Evolutionary conservation across 2,113 vertebrate species (phyloP).

Genomic region (Balaenoptera acutorostrata): DNA sequence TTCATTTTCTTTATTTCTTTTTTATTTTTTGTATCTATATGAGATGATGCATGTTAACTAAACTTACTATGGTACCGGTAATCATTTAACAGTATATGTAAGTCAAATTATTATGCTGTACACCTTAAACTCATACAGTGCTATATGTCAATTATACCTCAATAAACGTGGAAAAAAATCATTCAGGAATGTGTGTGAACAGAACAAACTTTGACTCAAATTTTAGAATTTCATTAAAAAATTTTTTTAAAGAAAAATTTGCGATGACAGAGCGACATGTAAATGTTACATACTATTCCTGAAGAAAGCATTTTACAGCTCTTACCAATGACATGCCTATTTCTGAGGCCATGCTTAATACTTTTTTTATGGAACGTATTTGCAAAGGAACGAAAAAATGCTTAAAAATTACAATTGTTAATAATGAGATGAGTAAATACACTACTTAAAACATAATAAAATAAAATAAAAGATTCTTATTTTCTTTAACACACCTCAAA

Average conservation of each 20-base stretch:
- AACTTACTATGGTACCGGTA: neutral
- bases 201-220: neutral
- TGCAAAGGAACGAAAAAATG: neutral
- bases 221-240: neutral
- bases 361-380: neutral
- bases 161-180: neutral
- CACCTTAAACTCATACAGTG: neutral
- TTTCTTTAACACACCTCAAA: neutral
- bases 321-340: neutral
- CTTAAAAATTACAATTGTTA: slow-evolving; percentile 10
- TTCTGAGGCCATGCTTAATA: neutral
- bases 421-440: neutral
- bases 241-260: neutral
- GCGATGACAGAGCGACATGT: neutral
- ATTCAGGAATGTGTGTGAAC: neutral
- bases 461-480: neutral
- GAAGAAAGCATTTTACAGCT: neutral
- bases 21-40: neutral
- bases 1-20: neutral
- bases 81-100: neutral
- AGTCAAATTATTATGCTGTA: neutral
- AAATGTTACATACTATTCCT: neutral
- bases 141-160: neutral
- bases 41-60: neutral
- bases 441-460: neutral